Evolutionary conservation across 2,113 vertebrate genomes (phyloP).

Genomic region (Mohoua ochrocephala): DNA sequence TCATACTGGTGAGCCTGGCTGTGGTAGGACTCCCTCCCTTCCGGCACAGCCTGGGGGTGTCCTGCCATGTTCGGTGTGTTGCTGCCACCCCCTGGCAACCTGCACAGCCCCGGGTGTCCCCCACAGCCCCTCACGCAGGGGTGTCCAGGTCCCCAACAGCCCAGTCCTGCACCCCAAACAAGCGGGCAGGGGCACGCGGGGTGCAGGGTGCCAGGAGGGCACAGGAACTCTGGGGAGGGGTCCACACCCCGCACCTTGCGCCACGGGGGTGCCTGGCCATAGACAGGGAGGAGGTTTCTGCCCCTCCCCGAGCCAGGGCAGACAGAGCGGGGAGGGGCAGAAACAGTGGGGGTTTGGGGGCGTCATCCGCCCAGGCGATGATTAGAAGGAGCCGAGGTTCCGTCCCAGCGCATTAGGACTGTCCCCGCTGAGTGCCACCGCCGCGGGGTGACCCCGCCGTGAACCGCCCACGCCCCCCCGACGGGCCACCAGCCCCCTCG

Average conservation of each 20-base stretch:
- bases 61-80: not conserved
- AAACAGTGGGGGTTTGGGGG: not conserved
- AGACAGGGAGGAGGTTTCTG: not conserved
- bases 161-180: not conserved
- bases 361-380: not conserved
- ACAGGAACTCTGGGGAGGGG: too few relatives aligned
- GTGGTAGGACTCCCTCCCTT: too few relatives aligned
- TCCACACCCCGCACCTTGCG: not conserved
- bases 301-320: not conserved
- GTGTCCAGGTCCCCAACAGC: too few relatives aligned
- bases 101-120: not conserved
- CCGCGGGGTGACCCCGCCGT: not conserved
- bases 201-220: not conserved
- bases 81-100: slow-evolving; percentile 23
- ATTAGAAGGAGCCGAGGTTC: not conserved
- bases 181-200: not conserved
- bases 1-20: not conserved
- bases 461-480: not conserved
- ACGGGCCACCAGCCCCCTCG: not conserved
- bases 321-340: not conserved
- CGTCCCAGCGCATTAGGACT: not conserved
- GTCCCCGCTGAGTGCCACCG: not conserved
- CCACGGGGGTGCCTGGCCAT: too few relatives aligned
- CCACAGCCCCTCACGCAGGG: not conserved
- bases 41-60: not conserved